Base-by-base conservation (phyloP, 2,888 invertebrate species). In the Agonopterix subpropinquella region DNA sequence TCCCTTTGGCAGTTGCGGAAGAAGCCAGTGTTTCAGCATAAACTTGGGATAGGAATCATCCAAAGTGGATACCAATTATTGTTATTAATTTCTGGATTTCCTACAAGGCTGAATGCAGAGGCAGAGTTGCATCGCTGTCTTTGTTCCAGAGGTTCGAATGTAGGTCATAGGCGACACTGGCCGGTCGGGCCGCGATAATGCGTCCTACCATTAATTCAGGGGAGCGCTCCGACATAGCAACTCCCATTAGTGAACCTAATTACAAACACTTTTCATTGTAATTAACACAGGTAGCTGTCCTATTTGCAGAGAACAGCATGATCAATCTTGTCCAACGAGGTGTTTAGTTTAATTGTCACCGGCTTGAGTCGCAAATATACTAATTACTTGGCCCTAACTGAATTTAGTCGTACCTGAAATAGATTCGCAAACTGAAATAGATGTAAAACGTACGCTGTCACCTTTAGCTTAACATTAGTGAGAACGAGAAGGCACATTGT, bases 101-200 rank as follows among this genome's bases (percentile, higher is more conserved):
- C 28, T 28, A 28, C 18, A 18, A 18, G 3, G 2, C 18, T 18
- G 18, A 18, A 18, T 7, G 28, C 28, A 28, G 28, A 28, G 28
- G 28, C 28, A 28, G 28, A 5, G 28, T 28, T 28, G 42, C 11
- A 42, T 11, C 11, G 11, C 42, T 8, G 41, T 37, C 42, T 42
- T 42, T 42, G 42, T 42, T 42, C 42, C 42, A n/a, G 44, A 52
- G 52, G 28, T 28, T 28, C 55, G 53, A 58, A 69, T 65, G 54
- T 65, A 54, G 72, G 73, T 71, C 73, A 70, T 58, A 35, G 70
- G 64, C 58, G 57, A 54, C 57, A 57, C 50, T 50, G 51, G 53
- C 5, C 28, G 28, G 51, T 5, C 43, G 44, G 39, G 56, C 54
- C 48, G 61, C 60, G 64, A 61, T 66, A 65, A 67, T 64, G 62